Conservation (phyloP, 1,140 invertebrate genomes). For the Uloborus diversus region DNA sequence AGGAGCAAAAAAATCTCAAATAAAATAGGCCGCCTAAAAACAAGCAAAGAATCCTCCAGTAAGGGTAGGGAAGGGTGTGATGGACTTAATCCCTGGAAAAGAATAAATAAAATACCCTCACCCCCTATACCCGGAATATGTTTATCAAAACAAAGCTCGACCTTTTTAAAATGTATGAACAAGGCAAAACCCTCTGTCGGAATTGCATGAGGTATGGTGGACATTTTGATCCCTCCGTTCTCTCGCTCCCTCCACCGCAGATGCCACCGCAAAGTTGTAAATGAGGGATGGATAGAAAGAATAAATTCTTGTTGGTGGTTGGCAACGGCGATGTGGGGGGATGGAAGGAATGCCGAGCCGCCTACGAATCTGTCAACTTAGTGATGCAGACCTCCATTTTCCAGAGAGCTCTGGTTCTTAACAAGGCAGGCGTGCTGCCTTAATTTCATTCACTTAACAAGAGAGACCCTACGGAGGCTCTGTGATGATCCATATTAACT, state of each 20-base stretch:
- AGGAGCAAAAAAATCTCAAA: no score
- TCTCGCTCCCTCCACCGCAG: not conserved
- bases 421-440: slow-evolving; percentile 49
- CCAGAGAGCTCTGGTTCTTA: slow-evolving; percentile 13
- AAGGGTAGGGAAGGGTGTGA: not conserved
- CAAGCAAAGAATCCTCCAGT: not conserved
- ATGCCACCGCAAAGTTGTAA: slow-evolving; percentile 52
- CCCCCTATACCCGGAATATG: slow-evolving; percentile 38
- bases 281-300: slow-evolving; percentile 49
- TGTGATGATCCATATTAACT: slow-evolving; percentile 59
- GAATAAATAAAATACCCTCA: no score
- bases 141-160: slow-evolving; percentile 57
- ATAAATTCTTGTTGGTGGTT: slow-evolving; percentile 41
- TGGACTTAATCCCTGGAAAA: slow-evolving; percentile 32
- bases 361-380: slow-evolving; percentile 44
- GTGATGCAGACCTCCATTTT: slow-evolving; percentile 24
- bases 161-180: slow-evolving; percentile 58
- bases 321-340: not conserved
- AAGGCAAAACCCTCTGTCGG: slow-evolving; percentile 10
- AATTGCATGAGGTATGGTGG: slow-evolving; percentile 53
- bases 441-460: slow-evolving; percentile 58
- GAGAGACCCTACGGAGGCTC: slow-evolving; percentile 18
- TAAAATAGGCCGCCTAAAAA: no score
- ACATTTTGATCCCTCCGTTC: slow-evolving; percentile 28
- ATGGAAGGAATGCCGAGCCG: slow-evolving; percentile 18